Base-by-base conservation (phyloP, 2,888 invertebrate genomes). In the Plebejus melissa region DNA sequence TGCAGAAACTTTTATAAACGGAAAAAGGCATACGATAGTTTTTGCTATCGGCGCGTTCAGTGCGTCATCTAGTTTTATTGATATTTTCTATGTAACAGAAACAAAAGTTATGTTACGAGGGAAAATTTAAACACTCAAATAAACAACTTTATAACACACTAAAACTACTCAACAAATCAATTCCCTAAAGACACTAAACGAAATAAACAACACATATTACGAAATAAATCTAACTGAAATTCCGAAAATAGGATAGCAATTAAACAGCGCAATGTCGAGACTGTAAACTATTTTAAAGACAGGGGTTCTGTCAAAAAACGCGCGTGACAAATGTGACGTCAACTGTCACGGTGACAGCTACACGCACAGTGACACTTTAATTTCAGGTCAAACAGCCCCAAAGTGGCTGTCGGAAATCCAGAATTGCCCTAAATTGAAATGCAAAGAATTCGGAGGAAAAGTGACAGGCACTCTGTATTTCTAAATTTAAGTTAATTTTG, bases 291-390 rank as follows among this genome's bases (percentile, higher is more conserved):
- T 83, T 81, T 81, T 78, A 74, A 79, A 76, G 76, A 74, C 70
- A 41, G 74, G 77, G 57, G 80, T 79, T 82, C 22, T 70, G 57
- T 57, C 75, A 88, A 89, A 89, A 88, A 87, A 79, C 81, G 79
- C 83, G 86, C 22, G 84, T 88, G 89, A 91, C 84, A 85, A 83
- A 91, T 86, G 80, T 80, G 80, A 82, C 81, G 79, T 77, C 80
- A 77, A 77, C 78, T 80, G 84, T 83, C 85, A 85, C 80, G 79
- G 58, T 86, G 93, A 92, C 93, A 87, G 82, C 77, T 79, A 87
- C 91, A 90, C 89, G 90, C 90, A 87, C 71, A 88, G 84, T 83
- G 91, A 92, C 92, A 87, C 88, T 89, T 91, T 91, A 93, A 93
- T 93, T 93, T 91, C 88, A 88, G 90, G 92, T 91, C 90, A 91